Evolutionary conservation across 2,113 vertebrate species (phyloP), one percentile per base, ranked within the genome.

Genomic region (Fregata magnificens): DNA sequence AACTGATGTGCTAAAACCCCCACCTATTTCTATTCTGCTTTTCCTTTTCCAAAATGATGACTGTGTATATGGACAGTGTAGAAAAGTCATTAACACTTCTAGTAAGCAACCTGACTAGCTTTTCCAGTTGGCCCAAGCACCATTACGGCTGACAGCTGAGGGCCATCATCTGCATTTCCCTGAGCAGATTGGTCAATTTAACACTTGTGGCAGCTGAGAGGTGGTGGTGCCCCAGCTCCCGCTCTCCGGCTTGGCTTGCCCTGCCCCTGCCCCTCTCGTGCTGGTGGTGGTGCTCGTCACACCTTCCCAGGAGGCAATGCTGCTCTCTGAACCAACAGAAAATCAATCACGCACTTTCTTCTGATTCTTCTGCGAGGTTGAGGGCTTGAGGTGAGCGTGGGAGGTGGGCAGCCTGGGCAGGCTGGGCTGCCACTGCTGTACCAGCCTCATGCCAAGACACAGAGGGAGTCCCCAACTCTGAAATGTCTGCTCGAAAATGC

Each of bases 331-430:
- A 26, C 25, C 45, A 65, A 49, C 22, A 50, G 34, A 49, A 44
- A 70, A 25, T 14, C 59, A 20, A 6, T 45, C 13, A 11, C 29
- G 26, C 16, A 3, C 40, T 19, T 31, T 8, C 6, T 72, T 29
- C 36, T 74, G 81, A 25, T 29, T 65, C 58, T 50, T 34, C 36
- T 32, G 45, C 72, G 59, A 17, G 5, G 2, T 3, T 45, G 32
- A 84, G 19, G 17, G 36, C 50, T 22, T 0, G 0, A n/a, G 67
- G 13, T 6, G 44, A 63, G 47, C 2, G 2, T 2, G 5, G 44
- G 61, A 80, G 13, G 15, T 4, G 16, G 72, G 34, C 58, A 70
- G 38, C 13, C 21, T 0, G 0, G 10, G 61, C 32, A 81, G 73
- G 16, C 14, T 34, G 44, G n/a, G 61, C 25, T 45, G 72, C 29